Base-by-base conservation (phyloP, 2,797 vertebrate species). In the Apogon talboti region DNA sequence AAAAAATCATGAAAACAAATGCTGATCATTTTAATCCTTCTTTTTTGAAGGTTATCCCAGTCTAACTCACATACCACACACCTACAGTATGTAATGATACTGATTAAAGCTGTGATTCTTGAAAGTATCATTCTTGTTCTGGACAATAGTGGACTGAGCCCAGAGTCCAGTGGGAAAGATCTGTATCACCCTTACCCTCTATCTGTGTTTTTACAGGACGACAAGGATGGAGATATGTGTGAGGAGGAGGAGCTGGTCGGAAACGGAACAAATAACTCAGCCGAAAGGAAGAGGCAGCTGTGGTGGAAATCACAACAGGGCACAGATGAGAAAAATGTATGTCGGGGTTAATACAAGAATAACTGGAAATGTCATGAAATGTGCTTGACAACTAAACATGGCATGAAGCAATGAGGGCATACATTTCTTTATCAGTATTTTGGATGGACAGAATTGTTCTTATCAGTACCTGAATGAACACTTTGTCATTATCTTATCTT, bases 261-360 rank as follows among this genome's bases (percentile, higher is more conserved):
- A 81, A 94, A 92, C 65, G 79, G 90, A 37, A 0, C 81, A 6
- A 90, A 86, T 46, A 93, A 91, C 82, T 95, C 93, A 0, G 95
- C 95, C 0, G 93, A 94, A 73, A 94, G 93, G 91, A 96, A 94
- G 76, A 90, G 96, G 56, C 96, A 94, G 50, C 70, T 96, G 87
- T 99, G 97, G 97, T 96, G 96, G 81, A 93, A 89, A 11, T 93
- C 95, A 13, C 95, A 92, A 60, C 96, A 94, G 73, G 91, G 94
- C 67, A 97, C 97, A 0, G 97, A 98, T 11, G 97, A 99, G 87
- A 95, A 94, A 92, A 97, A 97, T 4, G 91, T 92, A 89, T 0
- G 86, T 77, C 15, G 35, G 12, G 18, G 12, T 59, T 18, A 33
- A 75, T 1, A 13, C 50, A 57, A 3, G 18, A 42, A n/a, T 37